A percentile compares a stretch with the other conserved stretches of the same genome.
These are phyloP conservation scores for Zaprionus inermis DNA, from an alignment of 1,140 invertebrate species.

Conservation along the genomic window DNA sequence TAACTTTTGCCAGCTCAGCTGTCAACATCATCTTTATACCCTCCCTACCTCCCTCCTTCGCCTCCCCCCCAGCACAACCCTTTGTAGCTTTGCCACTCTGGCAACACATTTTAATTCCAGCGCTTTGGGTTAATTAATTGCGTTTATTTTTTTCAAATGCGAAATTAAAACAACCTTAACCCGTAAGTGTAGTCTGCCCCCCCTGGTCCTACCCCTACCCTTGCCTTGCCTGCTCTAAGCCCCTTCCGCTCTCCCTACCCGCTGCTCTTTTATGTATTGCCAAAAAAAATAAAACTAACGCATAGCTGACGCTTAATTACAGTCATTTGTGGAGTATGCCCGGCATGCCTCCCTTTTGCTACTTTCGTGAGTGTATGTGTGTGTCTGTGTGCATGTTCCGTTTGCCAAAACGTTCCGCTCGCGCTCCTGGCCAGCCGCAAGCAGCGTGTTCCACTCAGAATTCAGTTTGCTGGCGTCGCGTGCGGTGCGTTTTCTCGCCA, in stretches of 20 bases:
- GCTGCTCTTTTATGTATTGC: neutral
- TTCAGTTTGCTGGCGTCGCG: constrained; percentile 72
- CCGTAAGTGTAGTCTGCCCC: constrained; percentile 11
- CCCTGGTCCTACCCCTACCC: neutral
- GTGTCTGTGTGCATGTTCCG: constrained; percentile 36
- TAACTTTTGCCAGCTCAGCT: constrained; percentile 29
- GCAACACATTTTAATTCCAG: constrained; percentile 54
- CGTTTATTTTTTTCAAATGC: constrained; percentile 71
- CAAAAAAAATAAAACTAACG: constrained; percentile 48
- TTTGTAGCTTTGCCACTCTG: neutral
- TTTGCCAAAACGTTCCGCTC: constrained; percentile 51
- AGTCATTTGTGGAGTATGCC: constrained; percentile 36
- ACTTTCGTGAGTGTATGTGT: constrained; percentile 14
- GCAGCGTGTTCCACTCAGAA: constrained; percentile 64
- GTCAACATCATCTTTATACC: constrained; percentile 23
- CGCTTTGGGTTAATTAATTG: constrained; percentile 75
- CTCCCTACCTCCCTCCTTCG: neutral
- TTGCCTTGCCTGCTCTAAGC: no score
- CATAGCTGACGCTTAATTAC: constrained; percentile 66
- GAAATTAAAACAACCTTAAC: constrained; percentile 69
- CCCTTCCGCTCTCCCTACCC: neutral
- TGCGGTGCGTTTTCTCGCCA: constrained; percentile 54
- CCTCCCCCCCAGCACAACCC: no score
- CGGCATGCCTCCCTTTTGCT: neutral
- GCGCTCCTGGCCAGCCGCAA: constrained; percentile 49